Conservation (phyloP, 2,113 vertebrate species). For the Lichenostomus cassidix region DNA sequence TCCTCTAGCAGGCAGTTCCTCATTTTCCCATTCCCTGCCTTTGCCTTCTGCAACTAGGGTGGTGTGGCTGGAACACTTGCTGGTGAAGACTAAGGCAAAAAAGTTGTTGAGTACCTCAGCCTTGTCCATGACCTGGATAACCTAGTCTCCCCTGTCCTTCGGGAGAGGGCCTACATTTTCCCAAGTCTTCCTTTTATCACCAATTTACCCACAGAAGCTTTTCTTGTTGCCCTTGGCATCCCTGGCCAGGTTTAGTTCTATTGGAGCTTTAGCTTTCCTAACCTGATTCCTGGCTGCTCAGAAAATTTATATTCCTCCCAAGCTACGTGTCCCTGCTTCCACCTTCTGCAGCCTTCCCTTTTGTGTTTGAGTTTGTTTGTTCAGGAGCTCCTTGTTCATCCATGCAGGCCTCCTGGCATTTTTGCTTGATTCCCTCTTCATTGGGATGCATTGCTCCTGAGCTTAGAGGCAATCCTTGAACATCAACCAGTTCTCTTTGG, state of each 20-base stretch:
- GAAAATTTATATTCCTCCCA: not conserved
- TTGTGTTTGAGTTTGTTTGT: not conserved
- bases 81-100: not conserved
- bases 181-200: not conserved
- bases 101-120: not conserved
- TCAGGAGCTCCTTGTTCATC: not conserved
- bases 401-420: not conserved
- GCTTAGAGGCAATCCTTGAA: not conserved
- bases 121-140: not conserved
- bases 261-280: not conserved
- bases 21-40: not conserved
- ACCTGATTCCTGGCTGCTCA: not conserved
- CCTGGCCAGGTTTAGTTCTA: not conserved
- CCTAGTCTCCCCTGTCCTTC: not conserved
- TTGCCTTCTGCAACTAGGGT: not conserved
- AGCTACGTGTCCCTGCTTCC: not conserved
- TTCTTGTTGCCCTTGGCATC: not conserved
- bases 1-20: not conserved
- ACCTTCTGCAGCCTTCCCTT: not conserved
- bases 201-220: not conserved
- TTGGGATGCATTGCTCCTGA: not conserved
- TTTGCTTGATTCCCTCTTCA: not conserved
- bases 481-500: not conserved
- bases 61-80: not conserved
- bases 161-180: not conserved